phyloP scores from a whole-genome alignment of 2,113 vertebrate genomes.

The Chauna torquata region DNA sequence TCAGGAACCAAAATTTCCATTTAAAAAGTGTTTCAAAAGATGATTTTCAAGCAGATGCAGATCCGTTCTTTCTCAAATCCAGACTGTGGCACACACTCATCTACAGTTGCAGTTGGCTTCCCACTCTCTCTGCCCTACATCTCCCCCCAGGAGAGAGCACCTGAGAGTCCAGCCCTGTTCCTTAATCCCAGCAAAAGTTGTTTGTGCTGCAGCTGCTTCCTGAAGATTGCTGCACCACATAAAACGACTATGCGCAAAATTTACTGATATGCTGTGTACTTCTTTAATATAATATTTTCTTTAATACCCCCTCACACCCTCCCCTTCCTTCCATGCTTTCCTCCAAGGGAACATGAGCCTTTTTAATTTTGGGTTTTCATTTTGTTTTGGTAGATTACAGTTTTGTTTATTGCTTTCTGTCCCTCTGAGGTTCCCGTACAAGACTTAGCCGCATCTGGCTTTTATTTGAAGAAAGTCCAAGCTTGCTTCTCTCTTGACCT shows the following conservation, averaged over 20 bases:
- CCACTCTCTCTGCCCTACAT: not conserved
- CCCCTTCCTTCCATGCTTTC: not conserved
- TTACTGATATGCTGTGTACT: not conserved
- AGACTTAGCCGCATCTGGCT: conserved; percentile 44
- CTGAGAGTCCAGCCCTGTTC: not conserved
- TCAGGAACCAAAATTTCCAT: conserved; percentile 36
- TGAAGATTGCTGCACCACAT: not conserved
- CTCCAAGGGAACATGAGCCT: conserved; percentile 2
- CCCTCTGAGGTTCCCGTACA: conserved; percentile 43
- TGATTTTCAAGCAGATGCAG: conserved; percentile 22
- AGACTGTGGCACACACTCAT: not conserved
- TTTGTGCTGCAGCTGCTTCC: not conserved
- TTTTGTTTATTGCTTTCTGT: conserved; percentile 58
- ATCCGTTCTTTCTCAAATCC: not conserved
- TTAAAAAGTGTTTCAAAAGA: conserved; percentile 34
- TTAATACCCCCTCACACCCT: not conserved
- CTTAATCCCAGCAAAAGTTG: not conserved
- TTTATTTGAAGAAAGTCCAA: conserved; percentile 52
- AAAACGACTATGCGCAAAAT: conserved; percentile 1
- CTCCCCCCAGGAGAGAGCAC: not conserved
- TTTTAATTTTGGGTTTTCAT: conserved; percentile 46
- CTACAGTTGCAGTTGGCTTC: not conserved
- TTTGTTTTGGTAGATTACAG: conserved; percentile 30
- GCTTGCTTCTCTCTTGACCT: not conserved
- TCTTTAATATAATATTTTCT: not conserved